phyloP scores from a whole-genome alignment of 2,113 vertebrate genomes.

The Euleptes europaea region DNA sequence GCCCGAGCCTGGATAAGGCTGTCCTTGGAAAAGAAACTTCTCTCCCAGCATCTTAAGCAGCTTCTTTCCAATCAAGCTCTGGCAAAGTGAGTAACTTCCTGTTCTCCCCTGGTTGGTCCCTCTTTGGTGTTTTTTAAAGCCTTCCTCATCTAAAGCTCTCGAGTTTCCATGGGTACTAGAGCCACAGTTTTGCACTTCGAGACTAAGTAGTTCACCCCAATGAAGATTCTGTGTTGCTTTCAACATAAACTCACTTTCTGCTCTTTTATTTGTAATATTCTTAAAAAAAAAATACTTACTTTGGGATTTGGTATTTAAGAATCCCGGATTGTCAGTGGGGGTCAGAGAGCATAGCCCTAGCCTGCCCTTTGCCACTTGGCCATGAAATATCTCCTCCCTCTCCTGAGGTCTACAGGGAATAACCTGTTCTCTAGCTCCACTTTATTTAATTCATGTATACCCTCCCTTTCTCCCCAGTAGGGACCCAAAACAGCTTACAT shows the following conservation, averaged over 20 bases:
- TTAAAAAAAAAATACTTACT: too few species aligned
- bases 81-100: slow-evolving; percentile 78
- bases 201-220: not conserved
- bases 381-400: too few species aligned
- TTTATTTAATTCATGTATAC: too few species aligned
- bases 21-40: slow-evolving; percentile 94
- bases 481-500: too few species aligned
- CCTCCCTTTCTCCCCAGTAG: not conserved
- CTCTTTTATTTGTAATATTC: not conserved
- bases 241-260: not conserved
- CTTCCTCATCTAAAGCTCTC: not conserved
- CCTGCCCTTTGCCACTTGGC: too few species aligned
- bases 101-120: not conserved
- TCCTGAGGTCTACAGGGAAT: too few species aligned
- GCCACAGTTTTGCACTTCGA: not conserved
- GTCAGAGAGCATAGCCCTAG: too few species aligned
- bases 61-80: slow-evolving; percentile 85
- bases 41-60: slow-evolving; percentile 96
- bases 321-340: too few species aligned
- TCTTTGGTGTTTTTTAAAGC: too few species aligned
- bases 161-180: not conserved
- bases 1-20: slow-evolving; percentile 95
- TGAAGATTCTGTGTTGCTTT: not conserved
- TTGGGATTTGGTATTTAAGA: too few species aligned
- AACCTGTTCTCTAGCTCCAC: too few species aligned